These are phyloP conservation scores for Volucella zonaria DNA, from an alignment of 2,888 invertebrate species.

Conservation along the genomic window DNA sequence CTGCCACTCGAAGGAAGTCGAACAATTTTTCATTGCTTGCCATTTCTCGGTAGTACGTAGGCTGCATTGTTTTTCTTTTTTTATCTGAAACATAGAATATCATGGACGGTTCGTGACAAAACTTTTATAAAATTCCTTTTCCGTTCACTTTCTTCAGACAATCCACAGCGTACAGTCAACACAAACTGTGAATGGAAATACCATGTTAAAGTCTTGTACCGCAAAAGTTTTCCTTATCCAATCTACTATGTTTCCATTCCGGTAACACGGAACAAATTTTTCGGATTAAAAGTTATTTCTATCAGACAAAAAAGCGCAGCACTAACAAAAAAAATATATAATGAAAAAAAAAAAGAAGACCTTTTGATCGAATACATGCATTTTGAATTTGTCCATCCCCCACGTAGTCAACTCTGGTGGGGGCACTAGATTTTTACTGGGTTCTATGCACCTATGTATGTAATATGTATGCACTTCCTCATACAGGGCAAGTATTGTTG, in stretches of 20 bases:
- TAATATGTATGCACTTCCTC: too few species aligned
- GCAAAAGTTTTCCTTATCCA: conserved; percentile 59
- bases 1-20: too few species aligned
- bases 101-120: background rate
- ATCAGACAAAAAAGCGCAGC: conserved; percentile 27
- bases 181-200: conserved; percentile 53
- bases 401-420: conserved; percentile 18
- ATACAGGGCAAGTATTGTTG: too few species aligned
- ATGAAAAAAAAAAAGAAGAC: conserved; percentile 20
- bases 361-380: conserved; percentile 64
- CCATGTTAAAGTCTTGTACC: conserved; percentile 35
- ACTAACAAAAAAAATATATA: conserved; percentile 8
- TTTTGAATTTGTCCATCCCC: conserved; percentile 65
- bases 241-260: conserved; percentile 44
- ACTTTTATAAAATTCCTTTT: background rate
- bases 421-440: conserved; percentile 29
- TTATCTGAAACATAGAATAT: too few species aligned
- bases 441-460: too few species aligned
- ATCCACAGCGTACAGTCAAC: conserved; percentile 9
- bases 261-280: conserved; percentile 64
- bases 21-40: too few species aligned
- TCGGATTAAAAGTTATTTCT: conserved; percentile 69
- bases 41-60: too few species aligned
- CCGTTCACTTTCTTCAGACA: background rate
- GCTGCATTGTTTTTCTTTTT: too few species aligned